Conservation (phyloP, 2,797 vertebrate genomes). For the Chrysocyon brachyurus region DNA sequence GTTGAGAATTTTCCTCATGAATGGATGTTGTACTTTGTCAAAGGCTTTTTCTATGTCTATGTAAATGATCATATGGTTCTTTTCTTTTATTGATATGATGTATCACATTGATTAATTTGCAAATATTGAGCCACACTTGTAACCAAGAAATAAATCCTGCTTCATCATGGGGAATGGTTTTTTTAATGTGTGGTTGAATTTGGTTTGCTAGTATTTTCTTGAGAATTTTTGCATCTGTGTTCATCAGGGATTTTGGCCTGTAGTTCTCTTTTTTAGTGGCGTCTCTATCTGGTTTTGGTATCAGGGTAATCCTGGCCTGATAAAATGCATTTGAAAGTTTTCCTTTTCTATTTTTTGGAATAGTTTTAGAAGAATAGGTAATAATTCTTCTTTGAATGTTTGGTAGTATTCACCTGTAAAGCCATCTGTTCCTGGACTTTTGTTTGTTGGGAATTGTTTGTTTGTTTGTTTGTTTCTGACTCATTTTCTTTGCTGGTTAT, state of each 20-base stretch:
- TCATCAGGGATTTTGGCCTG: not conserved
- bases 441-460: not conserved
- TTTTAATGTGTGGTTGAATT: not conserved
- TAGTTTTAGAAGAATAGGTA: not conserved
- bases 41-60: not conserved
- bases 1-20: not conserved
- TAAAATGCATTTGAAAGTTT: not conserved
- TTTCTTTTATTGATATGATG: not conserved
- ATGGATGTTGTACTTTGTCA: not conserved
- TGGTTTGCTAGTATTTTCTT: not conserved
- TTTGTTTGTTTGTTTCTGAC: not conserved
- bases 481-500: not conserved
- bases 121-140: not conserved
- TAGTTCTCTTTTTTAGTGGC: not conserved
- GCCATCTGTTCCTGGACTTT: not conserved
- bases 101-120: not conserved
- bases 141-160: not conserved
- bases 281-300: not conserved
- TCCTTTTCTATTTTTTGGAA: not conserved
- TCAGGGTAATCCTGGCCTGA: not conserved
- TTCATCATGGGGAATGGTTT: not conserved
- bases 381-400: not conserved
- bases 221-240: not conserved
- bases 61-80: not conserved
- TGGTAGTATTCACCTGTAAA: not conserved